Evolutionary conservation across 2,888 invertebrate species (phyloP), one percentile per base, ranked within the genome.

Genomic region (Latrodectus hesperus): DNA sequence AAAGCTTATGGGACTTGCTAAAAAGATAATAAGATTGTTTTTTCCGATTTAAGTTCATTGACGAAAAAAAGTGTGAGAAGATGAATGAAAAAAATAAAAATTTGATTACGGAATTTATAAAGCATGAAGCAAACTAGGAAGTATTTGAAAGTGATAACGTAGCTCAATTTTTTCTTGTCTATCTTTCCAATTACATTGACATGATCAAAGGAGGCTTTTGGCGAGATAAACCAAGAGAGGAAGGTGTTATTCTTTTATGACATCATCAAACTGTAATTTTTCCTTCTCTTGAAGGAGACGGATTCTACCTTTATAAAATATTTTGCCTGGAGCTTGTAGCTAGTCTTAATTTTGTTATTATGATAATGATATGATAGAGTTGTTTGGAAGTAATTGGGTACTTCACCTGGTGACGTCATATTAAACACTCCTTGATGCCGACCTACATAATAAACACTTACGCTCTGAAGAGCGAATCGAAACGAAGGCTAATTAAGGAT

Each of bases 321-420:
- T 73, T 49, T 55, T 49, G 51, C 70, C 49, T 71, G 64, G 68
- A 55, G 65, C 65, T 64, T 52, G 51, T 38, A 70, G 75, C 49
- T 53, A 76, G 73, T 71, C 70, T 83, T 83, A 83, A 83, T 83
- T 83, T 76, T 77, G 71, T 77, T 76, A 77, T 83, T 83, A 83
- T 83, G 83, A 71, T 83, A 83, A 83, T 83, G 76, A 70, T 83
- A 83, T 83, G 83, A 76, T 71, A 60, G 83, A 76, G 60, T 76
- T 60, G 70, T 76, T 64, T 76, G 53, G 73, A 51, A 26, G 51
- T 73, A 73, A 81, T 71, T 82, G 82, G 75, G 68, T 60, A 26
- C 65, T 75, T 75, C 70, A 67, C 22, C 22, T 26, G 10, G 38
- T 83, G 83, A 83, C 83, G 76, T 83, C 72, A 77, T 68, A 81